Conservation (phyloP, 2,113 vertebrate genomes). For the Maylandia zebra region DNA sequence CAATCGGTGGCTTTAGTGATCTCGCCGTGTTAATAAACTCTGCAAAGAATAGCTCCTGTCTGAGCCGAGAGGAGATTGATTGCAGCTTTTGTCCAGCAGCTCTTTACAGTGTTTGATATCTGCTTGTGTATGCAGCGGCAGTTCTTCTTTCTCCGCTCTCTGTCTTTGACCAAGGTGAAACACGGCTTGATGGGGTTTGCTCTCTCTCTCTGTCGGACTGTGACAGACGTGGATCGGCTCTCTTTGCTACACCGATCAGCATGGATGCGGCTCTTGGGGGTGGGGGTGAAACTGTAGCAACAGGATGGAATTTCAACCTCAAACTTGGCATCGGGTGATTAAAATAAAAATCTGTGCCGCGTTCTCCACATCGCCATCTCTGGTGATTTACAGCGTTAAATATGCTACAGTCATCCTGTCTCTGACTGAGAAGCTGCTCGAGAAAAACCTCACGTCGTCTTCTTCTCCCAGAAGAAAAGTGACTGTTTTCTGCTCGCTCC, state of each 20-base stretch:
- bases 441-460: constrained; percentile 6
- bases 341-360: background rate
- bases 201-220: background rate
- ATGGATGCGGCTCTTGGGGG: background rate
- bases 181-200: background rate
- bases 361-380: background rate
- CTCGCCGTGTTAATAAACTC: background rate
- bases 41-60: background rate
- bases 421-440: background rate
- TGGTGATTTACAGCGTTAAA: constrained; percentile 21
- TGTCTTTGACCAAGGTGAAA: constrained; percentile 32
- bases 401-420: constrained; percentile 17
- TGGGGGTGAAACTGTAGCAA: background rate
- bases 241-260: background rate
- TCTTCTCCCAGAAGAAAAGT: background rate
- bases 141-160: background rate
- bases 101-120: background rate
- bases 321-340: background rate
- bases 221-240: background rate
- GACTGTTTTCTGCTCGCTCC: background rate
- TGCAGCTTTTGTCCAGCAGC: background rate
- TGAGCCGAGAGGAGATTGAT: background rate
- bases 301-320: background rate
- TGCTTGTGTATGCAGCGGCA: constrained; percentile 26
- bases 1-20: background rate